Percentiles rank a stretch among this genome's conserved stretches.
Conservation (phyloP, 2,888 invertebrate genomes). For the Melieria picta region DNA sequence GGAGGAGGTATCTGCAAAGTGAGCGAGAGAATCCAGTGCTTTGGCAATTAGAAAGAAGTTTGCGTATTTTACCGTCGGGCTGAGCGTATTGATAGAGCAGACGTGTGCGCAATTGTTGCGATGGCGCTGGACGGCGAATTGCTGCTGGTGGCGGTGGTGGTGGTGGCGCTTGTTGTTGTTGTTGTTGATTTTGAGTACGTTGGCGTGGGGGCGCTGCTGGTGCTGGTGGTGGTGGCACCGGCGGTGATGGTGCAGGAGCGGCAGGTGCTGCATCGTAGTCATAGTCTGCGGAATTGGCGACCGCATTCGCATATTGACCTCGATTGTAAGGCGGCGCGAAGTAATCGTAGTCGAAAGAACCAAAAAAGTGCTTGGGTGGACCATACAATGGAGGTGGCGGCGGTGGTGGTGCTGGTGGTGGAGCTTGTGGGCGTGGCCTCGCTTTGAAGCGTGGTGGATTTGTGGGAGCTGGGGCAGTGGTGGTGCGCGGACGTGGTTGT, state of each 20-base stretch:
- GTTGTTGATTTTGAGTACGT: conserved; percentile 23
- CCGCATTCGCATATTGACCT: too few species aligned
- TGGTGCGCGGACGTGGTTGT: too few species aligned
- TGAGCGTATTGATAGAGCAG: conserved; percentile 58
- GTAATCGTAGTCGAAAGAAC: too few species aligned
- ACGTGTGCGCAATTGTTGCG: conserved; percentile 48
- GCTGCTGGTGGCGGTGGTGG: conserved; percentile 27
- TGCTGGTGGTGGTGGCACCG: conserved; percentile 23
- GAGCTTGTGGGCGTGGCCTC: too few species aligned
- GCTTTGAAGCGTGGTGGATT: too few species aligned
- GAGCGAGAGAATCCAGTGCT: conserved; percentile 62
- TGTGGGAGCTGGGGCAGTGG: too few species aligned
- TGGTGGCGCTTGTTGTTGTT: conserved; percentile 30
- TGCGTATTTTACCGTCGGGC: conserved; percentile 58
- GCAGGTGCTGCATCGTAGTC: neutral
- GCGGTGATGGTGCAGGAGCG: conserved; percentile 6
- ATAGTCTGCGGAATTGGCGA: too few species aligned
- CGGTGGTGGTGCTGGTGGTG: too few species aligned
- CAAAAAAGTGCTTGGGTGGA: too few species aligned
- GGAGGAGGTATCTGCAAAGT: conserved; percentile 62
- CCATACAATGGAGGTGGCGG: too few species aligned
- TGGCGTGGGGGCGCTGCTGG: conserved; percentile 9
- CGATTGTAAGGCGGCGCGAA: too few species aligned
- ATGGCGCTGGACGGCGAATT: conserved; percentile 25
- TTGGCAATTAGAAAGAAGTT: conserved; percentile 61